Evolutionary conservation across 2,888 invertebrate genomes (phyloP), one percentile per base, ranked within the genome.

Genomic region (Neoaliturus tenellus): DNA sequence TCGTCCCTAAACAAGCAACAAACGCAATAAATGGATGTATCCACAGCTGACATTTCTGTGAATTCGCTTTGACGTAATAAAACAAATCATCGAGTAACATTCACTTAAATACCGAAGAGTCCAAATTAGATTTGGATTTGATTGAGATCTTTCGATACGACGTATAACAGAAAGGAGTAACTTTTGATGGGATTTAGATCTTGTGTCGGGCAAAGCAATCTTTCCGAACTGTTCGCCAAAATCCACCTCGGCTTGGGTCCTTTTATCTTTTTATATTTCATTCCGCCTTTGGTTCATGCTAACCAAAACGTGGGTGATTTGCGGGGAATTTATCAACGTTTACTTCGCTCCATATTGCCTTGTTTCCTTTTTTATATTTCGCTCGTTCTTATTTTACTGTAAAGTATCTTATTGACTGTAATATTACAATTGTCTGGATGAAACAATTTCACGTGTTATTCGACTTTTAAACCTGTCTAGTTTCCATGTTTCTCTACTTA

Each of bases 171-270:
- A 39, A 71, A 35, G 23, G 35, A 39, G 71, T 71, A 71, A 71
- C 71, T 41, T 71, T 71, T 71, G 71, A 71, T 71, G 35, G 71
- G 71, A 71, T 71, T 71, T 71, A 41, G 71, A 71, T 71, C 71
- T 71, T 71, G 31, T 71, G 39, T 41, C 41, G 41, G 71, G 25
- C 35, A 71, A 71, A 71, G 33, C 71, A 71, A 71, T 71, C 71
- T 71, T 71, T 71, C 71, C n/a, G 41, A 39, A 71, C 71, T 41
- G 39, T 71, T 71, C 35, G 23, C 41, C 71, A 71, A 51, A 41
- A 71, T 71, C 71, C 71, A 71, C 71, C 71, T 71, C 35, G 20
- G 41, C 39, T 71, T 71, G n/a, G 41, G 71, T 51, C 41, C 71
- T 71, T 71, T 71, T 71, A 71, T 71, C 71, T 71, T 71, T 71